Evolutionary conservation across 2,113 vertebrate genomes (phyloP), one percentile per base, ranked within the genome.

Genomic region (Dromiciops gliroides): DNA sequence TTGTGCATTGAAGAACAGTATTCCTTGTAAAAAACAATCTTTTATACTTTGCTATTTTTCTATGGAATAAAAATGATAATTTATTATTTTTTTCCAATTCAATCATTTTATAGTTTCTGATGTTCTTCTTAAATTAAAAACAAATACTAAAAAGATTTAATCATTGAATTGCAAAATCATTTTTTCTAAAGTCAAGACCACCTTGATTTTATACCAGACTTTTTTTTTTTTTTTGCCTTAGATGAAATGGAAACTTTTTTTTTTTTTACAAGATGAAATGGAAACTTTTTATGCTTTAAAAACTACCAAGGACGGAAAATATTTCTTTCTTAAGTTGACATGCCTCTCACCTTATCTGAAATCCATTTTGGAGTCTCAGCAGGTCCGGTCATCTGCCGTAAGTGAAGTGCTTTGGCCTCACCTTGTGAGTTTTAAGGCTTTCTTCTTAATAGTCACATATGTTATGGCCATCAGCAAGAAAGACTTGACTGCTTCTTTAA

Each of bases 381-480:
- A 93, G 25, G 44, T 89, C 2, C 0, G 37, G 26, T 12, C 25
- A 48, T 92, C 16, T 95, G 53, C 93, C 19, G 7, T 90, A 96
- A 93, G 89, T 60, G 14, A 93, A 88, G 7, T 88, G 19, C 89
- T 83, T 90, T 94, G 91, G 90, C 28, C 90, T 89, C 12, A 48
- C 1, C 95, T 91, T 96, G 92, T 96, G 3, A 95, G 95, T 95
- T 95, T 93, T 47, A 90, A 12, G 96, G 94, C 50, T 90, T 97
- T 88, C 47, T 10, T 67, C 1, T 91, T 83, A 94, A 50, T 2
- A 44, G 88, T 92, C 1, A 94, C 19, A 91, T 0, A 94, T 8
- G 47, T 28, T 92, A 25, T 94, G 97, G 14, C 26, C 92, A 9
- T 56, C 92, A 95, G 94, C 23, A 94, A 89, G 26, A 2, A 90